A percentile compares a stretch with the other conserved stretches of the same genome.
These are phyloP conservation scores for Grammomys surdaster DNA, from an alignment of 2,113 vertebrate genomes.

Conservation along the genomic window DNA sequence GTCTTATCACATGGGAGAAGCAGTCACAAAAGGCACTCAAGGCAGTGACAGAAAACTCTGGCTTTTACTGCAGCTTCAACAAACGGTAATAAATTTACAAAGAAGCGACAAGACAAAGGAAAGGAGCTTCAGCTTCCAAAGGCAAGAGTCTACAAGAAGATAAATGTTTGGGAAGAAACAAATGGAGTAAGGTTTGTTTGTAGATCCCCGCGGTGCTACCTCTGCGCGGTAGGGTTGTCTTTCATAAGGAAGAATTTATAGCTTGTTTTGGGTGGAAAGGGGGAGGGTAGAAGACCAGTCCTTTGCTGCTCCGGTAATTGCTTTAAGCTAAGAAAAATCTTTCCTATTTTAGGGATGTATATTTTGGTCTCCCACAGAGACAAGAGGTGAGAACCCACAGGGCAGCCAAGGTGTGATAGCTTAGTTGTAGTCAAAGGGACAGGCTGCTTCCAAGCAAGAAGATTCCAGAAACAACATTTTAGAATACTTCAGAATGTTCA, in stretches of 20 bases:
- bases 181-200: neutral
- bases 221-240: neutral
- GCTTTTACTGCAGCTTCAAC: neutral
- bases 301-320: neutral
- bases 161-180: constrained; percentile 2
- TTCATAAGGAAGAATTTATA: neutral
- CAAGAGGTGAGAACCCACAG: neutral
- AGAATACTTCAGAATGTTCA: neutral
- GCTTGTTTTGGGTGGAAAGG: neutral
- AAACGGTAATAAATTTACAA: neutral
- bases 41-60: neutral
- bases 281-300: neutral
- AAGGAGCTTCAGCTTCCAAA: neutral
- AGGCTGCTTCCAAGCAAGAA: neutral
- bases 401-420: neutral
- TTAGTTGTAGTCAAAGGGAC: neutral
- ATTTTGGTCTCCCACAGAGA: neutral
- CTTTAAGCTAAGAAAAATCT: neutral
- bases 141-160: neutral
- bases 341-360: neutral
- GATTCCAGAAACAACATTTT: neutral
- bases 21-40: neutral
- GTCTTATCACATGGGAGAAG: neutral
- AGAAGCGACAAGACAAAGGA: neutral
- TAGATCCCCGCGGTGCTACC: neutral